These are phyloP conservation scores for Loxodonta africana DNA, from an alignment of 2,113 vertebrate genomes.

Conservation along the genomic window DNA sequence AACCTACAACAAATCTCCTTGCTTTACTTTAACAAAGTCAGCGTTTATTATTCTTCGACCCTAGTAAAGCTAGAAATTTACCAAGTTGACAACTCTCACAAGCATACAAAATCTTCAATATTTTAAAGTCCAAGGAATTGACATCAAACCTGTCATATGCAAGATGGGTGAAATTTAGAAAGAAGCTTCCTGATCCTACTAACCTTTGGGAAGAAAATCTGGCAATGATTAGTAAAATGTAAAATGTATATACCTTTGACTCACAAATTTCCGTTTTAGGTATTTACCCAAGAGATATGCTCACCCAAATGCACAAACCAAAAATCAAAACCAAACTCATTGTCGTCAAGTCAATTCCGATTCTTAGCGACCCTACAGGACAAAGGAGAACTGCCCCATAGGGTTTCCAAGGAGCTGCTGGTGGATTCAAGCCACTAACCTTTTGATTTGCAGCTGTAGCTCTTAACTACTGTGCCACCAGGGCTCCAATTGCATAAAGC, in stretches of 20 bases:
- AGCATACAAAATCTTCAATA: not conserved
- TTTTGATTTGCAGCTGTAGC: no score
- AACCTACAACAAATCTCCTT: no score
- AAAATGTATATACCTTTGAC: not conserved
- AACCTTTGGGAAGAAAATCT: not conserved
- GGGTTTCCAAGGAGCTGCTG: no score
- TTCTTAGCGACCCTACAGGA: no score
- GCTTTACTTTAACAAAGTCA: no score
- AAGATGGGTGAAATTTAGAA: not conserved
- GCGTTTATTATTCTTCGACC: no score
- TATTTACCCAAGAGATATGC: not conserved
- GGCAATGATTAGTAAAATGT: not conserved
- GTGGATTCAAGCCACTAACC: no score
- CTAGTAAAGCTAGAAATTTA: not conserved
- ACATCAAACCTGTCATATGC: not conserved
- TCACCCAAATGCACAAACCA: not conserved
- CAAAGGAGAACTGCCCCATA: no score
- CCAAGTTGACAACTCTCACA: not conserved
- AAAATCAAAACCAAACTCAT: no score
- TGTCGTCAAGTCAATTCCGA: no score
- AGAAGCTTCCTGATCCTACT: not conserved
- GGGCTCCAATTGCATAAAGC: not conserved
- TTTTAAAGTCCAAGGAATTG: not conserved
- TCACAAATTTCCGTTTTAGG: not conserved
- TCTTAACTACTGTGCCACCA: no score